A percentile compares a stretch with the other conserved stretches of the same genome.
These are phyloP conservation scores for Eucidaris tribuloides DNA, from an alignment of 35 echinoderm and acorn worm species.

Conservation along the genomic window DNA sequence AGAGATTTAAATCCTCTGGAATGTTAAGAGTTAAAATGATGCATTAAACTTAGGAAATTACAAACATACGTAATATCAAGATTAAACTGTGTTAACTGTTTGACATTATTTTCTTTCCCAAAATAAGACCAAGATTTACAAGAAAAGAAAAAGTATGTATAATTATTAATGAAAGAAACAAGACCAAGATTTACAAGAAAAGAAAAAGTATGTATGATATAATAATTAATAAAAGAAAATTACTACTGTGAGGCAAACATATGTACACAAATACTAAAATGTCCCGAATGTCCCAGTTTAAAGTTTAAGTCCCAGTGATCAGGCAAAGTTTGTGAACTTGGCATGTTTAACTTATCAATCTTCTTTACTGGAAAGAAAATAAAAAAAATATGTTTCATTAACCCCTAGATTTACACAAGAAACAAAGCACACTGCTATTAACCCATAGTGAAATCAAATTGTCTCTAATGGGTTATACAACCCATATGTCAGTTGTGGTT, in stretches of 20 bases:
- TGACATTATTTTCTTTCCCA: slow-evolving; percentile 9
- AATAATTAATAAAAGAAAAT: not conserved
- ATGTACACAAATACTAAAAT: not conserved
- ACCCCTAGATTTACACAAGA: no score
- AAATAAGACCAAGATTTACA: slow-evolving; percentile 20
- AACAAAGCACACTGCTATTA: no score
- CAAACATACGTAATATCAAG: not conserved
- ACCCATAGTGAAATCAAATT: no score
- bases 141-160: not conserved
- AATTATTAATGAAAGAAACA: not conserved
- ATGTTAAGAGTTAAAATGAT: not conserved
- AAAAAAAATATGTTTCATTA: no score
- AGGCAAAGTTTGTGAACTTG: not conserved
- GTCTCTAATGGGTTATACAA: no score
- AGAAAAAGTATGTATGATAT: not conserved
- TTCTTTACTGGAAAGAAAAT: no score
- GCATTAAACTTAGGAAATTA: slow-evolving; percentile 14
- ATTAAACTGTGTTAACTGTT: not conserved
- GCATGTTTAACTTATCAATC: no score
- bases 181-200: not conserved
- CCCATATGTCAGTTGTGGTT: no score
- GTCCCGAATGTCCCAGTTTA: not conserved
- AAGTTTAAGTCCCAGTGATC: not conserved
- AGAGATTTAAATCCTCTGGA: no score
- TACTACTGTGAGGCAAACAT: not conserved